A percentile compares a stretch with the other conserved stretches of the same genome.
Evolutionary conservation across 2,113 vertebrate genomes (phyloP).

Genomic region (Sula dactylatra): DNA sequence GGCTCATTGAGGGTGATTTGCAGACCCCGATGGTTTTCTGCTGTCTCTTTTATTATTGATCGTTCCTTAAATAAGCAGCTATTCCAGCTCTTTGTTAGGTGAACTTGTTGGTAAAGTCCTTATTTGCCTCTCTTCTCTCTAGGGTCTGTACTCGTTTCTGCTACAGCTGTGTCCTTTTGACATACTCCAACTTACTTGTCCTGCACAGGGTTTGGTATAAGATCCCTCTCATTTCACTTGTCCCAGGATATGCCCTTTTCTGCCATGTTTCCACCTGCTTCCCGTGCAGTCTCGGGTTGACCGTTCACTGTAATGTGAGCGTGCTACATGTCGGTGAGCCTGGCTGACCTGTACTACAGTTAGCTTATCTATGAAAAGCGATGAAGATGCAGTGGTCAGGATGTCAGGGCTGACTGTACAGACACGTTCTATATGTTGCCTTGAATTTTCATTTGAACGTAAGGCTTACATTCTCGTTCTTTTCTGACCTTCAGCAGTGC

Average conservation of each 20-base stretch:
- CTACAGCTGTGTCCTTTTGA: neutral
- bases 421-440: neutral
- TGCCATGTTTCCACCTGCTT: neutral
- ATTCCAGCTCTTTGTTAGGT: neutral
- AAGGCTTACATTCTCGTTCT: neutral
- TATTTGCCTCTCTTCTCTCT: neutral
- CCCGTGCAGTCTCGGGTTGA: rapidly evolving
- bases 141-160: neutral
- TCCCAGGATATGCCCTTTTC: neutral
- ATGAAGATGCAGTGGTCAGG: neutral
- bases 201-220: neutral
- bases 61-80: neutral
- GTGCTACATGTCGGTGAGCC: neutral
- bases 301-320: neutral
- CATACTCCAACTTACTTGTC: neutral
- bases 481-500: neutral
- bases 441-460: neutral
- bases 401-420: neutral
- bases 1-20: neutral
- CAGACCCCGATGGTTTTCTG: neutral
- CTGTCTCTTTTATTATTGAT: neutral
- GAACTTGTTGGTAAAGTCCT: neutral
- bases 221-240: neutral
- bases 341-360: neutral
- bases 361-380: no score